Percentiles rank a stretch among this genome's conserved stretches.
These are phyloP conservation scores for Adelges cooleyi DNA, from an alignment of 1,140 invertebrate genomes.

Conservation along the genomic window DNA sequence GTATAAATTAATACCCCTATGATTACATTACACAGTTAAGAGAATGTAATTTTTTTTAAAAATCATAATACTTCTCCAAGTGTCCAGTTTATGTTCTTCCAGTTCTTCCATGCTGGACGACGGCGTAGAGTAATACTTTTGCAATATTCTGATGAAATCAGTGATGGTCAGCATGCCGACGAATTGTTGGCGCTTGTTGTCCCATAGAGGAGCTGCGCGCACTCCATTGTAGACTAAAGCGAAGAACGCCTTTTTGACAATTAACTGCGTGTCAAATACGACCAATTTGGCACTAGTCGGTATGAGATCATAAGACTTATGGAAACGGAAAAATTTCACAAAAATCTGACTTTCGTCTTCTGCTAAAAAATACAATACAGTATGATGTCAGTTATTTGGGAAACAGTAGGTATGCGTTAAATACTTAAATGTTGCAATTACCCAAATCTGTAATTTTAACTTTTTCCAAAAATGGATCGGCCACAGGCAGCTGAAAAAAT, in stretches of 20 bases:
- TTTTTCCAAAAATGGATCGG: slow-evolving; percentile 79
- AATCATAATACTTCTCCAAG: slow-evolving; percentile 78
- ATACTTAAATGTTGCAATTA: slow-evolving; percentile 44
- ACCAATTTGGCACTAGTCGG: slow-evolving; percentile 98
- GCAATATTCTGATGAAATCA: slow-evolving; percentile 97
- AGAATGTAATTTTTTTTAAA: too few species aligned
- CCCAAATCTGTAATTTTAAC: slow-evolving; percentile 70
- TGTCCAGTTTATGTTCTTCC: slow-evolving; percentile 93
- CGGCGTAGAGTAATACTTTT: slow-evolving; percentile 93
- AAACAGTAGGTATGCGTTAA: background rate
- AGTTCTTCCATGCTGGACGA: slow-evolving; percentile 87
- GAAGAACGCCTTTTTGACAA: slow-evolving; percentile 98
- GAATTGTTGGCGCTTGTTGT: slow-evolving; percentile 78
- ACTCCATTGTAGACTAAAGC: slow-evolving; percentile 98
- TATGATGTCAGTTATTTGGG: slow-evolving; percentile 33
- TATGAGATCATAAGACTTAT: slow-evolving; percentile 98
- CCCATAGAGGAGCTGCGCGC: slow-evolving; percentile 94
- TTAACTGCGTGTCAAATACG: slow-evolving; percentile 96
- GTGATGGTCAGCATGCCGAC: slow-evolving; percentile 98
- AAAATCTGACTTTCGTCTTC: slow-evolving; percentile 93
- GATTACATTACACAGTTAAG: too few species aligned
- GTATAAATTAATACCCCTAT: background rate
- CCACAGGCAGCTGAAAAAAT: slow-evolving; percentile 68
- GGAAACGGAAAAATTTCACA: slow-evolving; percentile 98
- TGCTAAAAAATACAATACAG: slow-evolving; percentile 53